A percentile compares a stretch with the other conserved stretches of the same genome.
These are phyloP conservation scores for Candoia aspera DNA, from an alignment of 2,113 vertebrate genomes.

Conservation along the genomic window DNA sequence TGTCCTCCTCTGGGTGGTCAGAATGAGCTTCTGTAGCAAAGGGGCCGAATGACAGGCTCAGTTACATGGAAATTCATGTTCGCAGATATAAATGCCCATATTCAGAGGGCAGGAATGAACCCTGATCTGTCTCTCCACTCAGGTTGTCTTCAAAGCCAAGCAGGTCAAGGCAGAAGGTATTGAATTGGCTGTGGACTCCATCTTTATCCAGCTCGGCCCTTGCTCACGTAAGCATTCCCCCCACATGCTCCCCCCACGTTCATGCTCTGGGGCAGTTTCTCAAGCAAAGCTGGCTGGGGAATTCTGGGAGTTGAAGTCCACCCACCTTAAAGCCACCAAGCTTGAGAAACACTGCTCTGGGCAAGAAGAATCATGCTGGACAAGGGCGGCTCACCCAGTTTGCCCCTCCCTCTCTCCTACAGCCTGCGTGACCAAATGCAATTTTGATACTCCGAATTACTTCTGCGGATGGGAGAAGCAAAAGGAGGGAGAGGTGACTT, in stretches of 20 bases:
- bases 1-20: no score
- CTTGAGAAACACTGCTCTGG: not conserved
- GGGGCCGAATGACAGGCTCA: no score
- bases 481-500: slow-evolving; percentile 41
- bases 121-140: not conserved
- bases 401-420: not conserved
- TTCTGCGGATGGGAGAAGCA: slow-evolving; percentile 71
- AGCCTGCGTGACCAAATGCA: slow-evolving; percentile 75
- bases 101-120: not conserved
- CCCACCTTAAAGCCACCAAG: not conserved
- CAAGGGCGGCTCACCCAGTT: not conserved
- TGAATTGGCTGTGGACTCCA: not conserved
- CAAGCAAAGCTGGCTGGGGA: not conserved
- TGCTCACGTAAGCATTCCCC: not conserved
- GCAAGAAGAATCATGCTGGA: not conserved
- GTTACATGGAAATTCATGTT: no score
- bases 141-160: slow-evolving; percentile 13
- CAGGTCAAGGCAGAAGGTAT: not conserved
- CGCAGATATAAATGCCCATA: no score
- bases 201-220: not conserved
- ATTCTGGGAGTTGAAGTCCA: not conserved
- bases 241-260: not conserved
- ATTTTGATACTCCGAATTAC: slow-evolving; percentile 66
- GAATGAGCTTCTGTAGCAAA: no score
- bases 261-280: not conserved